These are phyloP conservation scores for Mizuhopecten yessoensis DNA, from an alignment of 1,140 invertebrate genomes.

Conservation along the genomic window DNA sequence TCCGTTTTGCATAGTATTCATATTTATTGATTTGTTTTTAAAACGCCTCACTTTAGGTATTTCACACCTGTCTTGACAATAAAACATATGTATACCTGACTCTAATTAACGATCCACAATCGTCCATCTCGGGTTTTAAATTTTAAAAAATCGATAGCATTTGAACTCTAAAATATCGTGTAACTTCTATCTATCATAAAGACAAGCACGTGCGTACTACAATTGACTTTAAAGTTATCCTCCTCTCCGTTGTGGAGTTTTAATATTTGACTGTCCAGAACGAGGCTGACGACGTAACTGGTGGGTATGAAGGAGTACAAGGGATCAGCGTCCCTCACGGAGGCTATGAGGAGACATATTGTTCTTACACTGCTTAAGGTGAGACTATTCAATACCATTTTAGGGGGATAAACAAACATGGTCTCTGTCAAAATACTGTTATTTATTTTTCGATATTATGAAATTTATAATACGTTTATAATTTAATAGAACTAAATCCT, in stretches of 20 bases:
- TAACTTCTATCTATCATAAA: not conserved
- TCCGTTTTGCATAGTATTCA: not conserved
- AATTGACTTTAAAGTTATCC: not conserved
- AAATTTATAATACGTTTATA: no score
- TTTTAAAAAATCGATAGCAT: not conserved
- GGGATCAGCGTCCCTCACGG: constrained; percentile 8
- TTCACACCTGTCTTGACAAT: not conserved
- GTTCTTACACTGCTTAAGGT: not conserved
- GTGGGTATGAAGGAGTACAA: not conserved
- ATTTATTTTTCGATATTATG: not conserved
- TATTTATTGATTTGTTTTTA: not conserved
- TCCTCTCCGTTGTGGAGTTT: not conserved
- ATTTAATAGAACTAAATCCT: not conserved
- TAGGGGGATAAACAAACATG: not conserved
- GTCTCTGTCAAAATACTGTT: no score
- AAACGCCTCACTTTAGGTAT: not conserved
- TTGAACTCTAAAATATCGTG: not conserved
- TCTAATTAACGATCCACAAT: not conserved
- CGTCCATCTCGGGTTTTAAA: no score
- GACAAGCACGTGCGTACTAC: not conserved
- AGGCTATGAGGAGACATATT: not conserved
- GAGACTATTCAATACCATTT: not conserved
- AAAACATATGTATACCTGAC: not conserved
- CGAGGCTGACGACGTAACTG: not conserved
- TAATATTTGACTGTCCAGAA: not conserved